phyloP scores from a whole-genome alignment of 1,140 invertebrate genomes.

The Sycophaga agraensis region DNA sequence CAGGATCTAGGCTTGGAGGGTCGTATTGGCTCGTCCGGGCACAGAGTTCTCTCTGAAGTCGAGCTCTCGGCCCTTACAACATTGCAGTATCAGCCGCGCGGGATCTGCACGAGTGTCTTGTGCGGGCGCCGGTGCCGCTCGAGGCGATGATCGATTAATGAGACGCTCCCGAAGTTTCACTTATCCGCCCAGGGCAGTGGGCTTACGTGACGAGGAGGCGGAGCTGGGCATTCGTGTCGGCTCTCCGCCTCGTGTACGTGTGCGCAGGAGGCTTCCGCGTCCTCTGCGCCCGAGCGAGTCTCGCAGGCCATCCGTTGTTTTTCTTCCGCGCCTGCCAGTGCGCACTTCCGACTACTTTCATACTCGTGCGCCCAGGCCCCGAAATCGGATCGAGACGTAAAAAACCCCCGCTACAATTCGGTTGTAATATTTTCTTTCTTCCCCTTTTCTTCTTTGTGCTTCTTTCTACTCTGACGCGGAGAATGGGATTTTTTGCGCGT shows the following conservation, averaged over 20 bases:
- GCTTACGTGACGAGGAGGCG: not conserved
- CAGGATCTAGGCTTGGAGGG: constrained; percentile 12
- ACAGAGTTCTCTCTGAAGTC: too few relatives aligned
- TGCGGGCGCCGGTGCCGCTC: not conserved
- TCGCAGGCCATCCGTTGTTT: not conserved
- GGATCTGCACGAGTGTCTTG: constrained; percentile 10
- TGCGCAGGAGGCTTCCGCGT: too few relatives aligned
- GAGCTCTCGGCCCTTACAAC: too few relatives aligned
- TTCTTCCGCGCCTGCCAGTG: constrained; percentile 20
- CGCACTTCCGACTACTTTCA: constrained; percentile 20
- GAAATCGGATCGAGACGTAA: constrained; percentile 24
- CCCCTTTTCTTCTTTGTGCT: not conserved
- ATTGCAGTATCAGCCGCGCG: not conserved
- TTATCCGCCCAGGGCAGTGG: not conserved
- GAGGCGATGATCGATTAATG: constrained; percentile 26
- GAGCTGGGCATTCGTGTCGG: too few relatives aligned
- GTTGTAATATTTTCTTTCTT: not conserved
- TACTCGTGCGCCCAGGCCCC: not conserved
- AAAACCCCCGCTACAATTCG: constrained; percentile 5
- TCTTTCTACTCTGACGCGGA: not conserved
- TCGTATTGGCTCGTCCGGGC: constrained; percentile 27
- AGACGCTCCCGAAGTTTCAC: not conserved
- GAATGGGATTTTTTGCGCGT: not conserved
- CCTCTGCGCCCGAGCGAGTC: too few relatives aligned
- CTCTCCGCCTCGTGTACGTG: too few relatives aligned